Base-by-base conservation (phyloP, 2,113 vertebrate genomes). In the Daboia siamensis region DNA sequence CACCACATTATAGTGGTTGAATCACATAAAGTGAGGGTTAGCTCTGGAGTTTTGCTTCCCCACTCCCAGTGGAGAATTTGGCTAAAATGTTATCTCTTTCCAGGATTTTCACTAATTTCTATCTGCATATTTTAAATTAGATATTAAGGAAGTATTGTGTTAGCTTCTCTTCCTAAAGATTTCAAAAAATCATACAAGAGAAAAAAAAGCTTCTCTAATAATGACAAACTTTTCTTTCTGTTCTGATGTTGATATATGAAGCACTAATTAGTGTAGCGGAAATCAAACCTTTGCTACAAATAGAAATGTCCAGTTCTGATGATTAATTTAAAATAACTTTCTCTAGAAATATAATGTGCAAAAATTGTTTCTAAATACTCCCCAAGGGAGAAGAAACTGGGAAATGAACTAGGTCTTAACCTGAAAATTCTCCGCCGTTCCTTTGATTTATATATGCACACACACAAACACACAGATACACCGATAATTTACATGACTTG, bases 81-180 rank as follows among this genome's bases (percentile, higher is more conserved):
- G 29, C 29, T 52, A 2, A 91, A 90, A 24, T 88, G 29, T 87
- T 17, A n/a, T 93, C 0, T 54, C 1, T 57, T 90, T 89, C 56
- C 33, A 69, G 57, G 90, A 21, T 91, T 69, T 52, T 94, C 33
- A 93, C 33, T 24, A 1, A 51, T 90, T 92, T 54, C 59, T 56
- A 86, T 39, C 26, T 85, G 56, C 52, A 61, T 84, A 0, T 92
- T 88, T 90, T 91, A 1, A 88, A 57, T 61, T 90, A 44, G 91
- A 0, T 13, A 90, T 94, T 94, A 94, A 93, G 92, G 94, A 2
- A 93, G 92, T 69, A 55, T 0, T 26, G 69, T 88, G 92, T 90
- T 93, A 95, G 93, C 0, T 91, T 95, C 93, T 95, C 92, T 90
- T 97, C 96, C 93, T 87, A 90, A 80, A 51, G 48, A 11, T 52